A percentile compares a stretch with the other conserved stretches of the same genome.
These are phyloP conservation scores for Rhinolophus ferrumequinum DNA, from an alignment of 2,113 vertebrate species.

Conservation along the genomic window DNA sequence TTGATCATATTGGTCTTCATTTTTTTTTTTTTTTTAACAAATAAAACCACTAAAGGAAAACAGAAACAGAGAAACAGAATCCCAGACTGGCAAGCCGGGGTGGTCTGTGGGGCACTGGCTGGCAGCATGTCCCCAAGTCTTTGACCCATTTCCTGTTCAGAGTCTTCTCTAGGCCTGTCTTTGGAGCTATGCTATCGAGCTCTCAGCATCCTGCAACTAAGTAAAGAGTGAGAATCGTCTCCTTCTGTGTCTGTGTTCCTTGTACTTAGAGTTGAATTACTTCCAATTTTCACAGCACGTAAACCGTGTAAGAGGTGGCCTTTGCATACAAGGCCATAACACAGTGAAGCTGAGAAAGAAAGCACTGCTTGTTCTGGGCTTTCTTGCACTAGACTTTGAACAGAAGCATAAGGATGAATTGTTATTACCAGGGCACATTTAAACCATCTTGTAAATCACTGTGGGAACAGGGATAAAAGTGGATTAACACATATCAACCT, in stretches of 20 bases:
- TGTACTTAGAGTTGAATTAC: constrained; percentile 32
- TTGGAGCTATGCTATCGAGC: background rate
- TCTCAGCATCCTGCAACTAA: background rate
- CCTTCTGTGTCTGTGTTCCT: background rate
- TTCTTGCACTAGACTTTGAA: constrained; percentile 21
- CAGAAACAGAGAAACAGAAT: background rate
- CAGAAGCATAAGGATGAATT: constrained; percentile 43
- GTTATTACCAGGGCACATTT: constrained; percentile 25
- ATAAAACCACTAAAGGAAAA: constrained; percentile 26
- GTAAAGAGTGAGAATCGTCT: background rate
- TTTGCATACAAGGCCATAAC: background rate
- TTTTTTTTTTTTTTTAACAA: background rate
- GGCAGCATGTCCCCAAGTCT: background rate
- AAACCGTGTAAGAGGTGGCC: constrained; percentile 35
- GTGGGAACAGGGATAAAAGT: constrained; percentile 59
- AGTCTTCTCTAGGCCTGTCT: background rate
- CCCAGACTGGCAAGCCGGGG: background rate
- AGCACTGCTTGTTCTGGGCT: constrained; percentile 7
- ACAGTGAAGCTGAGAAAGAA: constrained; percentile 14
- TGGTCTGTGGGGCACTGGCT: background rate
- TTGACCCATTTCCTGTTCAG: background rate
- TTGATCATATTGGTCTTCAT: background rate
- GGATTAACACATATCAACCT: constrained; percentile 61
- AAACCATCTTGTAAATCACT: constrained; percentile 61
- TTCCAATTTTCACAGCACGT: constrained; percentile 47